These are phyloP conservation scores for Dolichopus griseipennis DNA, from an alignment of 2,888 invertebrate genomes.

Conservation along the genomic window DNA sequence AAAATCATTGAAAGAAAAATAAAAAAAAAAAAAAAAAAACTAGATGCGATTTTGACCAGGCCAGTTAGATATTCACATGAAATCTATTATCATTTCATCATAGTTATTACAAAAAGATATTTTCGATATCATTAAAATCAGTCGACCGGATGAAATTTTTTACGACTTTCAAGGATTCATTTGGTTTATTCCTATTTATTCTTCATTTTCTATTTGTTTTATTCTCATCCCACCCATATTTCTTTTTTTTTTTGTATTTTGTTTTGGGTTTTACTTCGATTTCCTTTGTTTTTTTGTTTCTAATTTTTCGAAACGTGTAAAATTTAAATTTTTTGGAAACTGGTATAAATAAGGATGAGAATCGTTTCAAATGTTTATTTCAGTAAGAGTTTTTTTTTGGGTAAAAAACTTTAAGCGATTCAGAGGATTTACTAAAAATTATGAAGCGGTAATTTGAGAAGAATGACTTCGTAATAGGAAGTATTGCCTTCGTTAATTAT, in stretches of 20 bases:
- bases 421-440: too few relatives aligned
- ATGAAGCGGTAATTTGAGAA: too few relatives aligned
- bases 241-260: background rate
- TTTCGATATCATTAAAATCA: conserved; percentile 5
- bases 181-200: background rate
- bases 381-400: too few relatives aligned
- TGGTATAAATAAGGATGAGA: too few relatives aligned
- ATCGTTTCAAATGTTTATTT: too few relatives aligned
- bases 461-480: too few relatives aligned
- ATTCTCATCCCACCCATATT: background rate
- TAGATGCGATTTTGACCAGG: background rate
- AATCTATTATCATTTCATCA: conserved; percentile 6
- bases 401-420: too few relatives aligned
- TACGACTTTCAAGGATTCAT: background rate
- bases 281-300: too few relatives aligned
- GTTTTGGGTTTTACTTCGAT: too few relatives aligned
- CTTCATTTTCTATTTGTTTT: background rate
- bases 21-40: background rate
- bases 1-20: background rate
- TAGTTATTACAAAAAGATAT: conserved; percentile 6
- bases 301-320: too few relatives aligned
- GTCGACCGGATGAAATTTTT: conserved; percentile 1
- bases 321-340: too few relatives aligned
- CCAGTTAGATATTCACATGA: background rate
- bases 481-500: too few relatives aligned